Evolutionary conservation across 2,888 invertebrate genomes (phyloP).

Genomic region (Calliphora vomitoria): DNA sequence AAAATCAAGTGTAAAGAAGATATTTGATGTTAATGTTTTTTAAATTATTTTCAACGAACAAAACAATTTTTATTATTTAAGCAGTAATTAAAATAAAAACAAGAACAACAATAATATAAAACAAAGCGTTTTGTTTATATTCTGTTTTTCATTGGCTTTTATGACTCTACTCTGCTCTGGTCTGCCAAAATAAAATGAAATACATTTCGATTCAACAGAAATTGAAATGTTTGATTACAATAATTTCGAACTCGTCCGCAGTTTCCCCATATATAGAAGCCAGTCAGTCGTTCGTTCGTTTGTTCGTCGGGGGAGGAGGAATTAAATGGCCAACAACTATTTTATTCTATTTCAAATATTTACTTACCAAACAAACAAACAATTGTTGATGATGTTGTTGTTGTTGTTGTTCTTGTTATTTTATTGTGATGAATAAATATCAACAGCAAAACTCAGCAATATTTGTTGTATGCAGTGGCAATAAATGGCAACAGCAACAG

Average conservation of each 20-base stretch:
- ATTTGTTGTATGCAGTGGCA: constrained; percentile 9
- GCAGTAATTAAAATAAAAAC: constrained; percentile 34
- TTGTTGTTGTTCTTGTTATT: constrained; percentile 15
- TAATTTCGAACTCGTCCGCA: neutral
- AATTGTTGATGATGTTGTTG: neutral
- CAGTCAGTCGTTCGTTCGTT: neutral
- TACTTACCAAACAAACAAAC: constrained; percentile 60
- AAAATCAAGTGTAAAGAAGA: constrained; percentile 48
- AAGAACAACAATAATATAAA: constrained; percentile 22
- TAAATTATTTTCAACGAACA: constrained; percentile 43
- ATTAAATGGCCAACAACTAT: neutral
- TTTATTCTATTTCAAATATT: constrained; percentile 31
- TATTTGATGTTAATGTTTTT: constrained; percentile 47
- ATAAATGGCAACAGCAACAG: constrained; percentile 19
- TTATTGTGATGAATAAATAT: constrained; percentile 25
- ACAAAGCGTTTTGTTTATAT: neutral
- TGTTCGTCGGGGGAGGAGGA: neutral
- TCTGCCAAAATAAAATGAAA: neutral
- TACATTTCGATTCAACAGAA: neutral
- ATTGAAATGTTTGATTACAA: neutral
- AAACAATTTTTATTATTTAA: constrained; percentile 44
- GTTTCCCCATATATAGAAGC: neutral
- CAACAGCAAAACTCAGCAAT: neutral
- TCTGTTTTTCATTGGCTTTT: constrained; percentile 17
- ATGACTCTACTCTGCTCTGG: neutral